A percentile compares a stretch with the other conserved stretches of the same genome.
phyloP scores from a whole-genome alignment of 1,140 invertebrate genomes.

The Sitobion miscanthi region DNA sequence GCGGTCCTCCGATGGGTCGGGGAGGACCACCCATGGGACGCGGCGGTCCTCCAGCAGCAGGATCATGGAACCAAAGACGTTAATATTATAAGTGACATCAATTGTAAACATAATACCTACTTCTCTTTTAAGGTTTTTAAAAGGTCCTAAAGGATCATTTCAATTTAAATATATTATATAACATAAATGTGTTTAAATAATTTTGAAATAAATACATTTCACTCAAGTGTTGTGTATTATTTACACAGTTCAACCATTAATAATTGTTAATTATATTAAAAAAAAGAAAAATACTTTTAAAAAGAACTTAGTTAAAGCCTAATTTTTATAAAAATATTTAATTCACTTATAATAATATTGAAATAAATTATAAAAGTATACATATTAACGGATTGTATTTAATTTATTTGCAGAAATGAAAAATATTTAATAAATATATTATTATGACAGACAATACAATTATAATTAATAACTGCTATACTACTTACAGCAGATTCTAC shows the following conservation, averaged over 20 bases:
- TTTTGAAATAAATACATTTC: conserved; percentile 31
- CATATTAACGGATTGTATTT: neutral
- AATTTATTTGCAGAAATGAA: neutral
- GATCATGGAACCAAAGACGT: conserved; percentile 50
- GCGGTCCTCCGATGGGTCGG: conserved; percentile 53
- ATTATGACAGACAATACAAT: neutral
- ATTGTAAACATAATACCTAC: neutral
- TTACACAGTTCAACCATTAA: neutral
- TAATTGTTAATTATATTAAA: neutral
- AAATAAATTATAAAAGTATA: neutral
- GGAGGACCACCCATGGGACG: conserved; percentile 53
- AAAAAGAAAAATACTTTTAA: neutral
- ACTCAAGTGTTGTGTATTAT: neutral
- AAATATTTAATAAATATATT: neutral
- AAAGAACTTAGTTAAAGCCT: neutral
- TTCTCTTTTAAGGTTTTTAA: neutral
- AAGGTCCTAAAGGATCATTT: neutral
- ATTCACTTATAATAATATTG: neutral
- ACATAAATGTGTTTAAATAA: neutral
- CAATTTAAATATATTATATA: neutral
- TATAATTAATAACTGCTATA: neutral
- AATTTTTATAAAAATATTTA: neutral
- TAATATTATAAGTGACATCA: neutral
- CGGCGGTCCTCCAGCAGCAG: conserved; percentile 55
- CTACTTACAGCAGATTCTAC: too few relatives aligned